Conservation (phyloP, 2,113 vertebrate genomes). For the Sphaerodactylus townsendi region DNA sequence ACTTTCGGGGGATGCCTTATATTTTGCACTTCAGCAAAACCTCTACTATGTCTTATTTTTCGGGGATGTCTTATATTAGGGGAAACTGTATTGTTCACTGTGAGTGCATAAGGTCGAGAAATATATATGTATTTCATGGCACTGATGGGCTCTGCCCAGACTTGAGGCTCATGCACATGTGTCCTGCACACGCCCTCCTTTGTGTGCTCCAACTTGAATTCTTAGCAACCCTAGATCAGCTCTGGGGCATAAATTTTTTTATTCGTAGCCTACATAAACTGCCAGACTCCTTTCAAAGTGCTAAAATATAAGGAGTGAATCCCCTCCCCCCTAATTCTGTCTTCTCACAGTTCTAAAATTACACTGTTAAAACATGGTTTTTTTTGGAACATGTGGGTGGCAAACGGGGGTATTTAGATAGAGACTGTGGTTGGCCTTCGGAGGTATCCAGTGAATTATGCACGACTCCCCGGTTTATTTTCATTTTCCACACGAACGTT, state of each 20-base stretch:
- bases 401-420: background rate
- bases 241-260: conserved; percentile 55
- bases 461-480: too few relatives aligned
- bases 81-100: too few relatives aligned
- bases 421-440: background rate
- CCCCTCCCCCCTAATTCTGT: background rate
- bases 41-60: too few relatives aligned
- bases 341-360: conserved; percentile 5
- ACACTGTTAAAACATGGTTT: conserved; percentile 12
- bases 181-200: background rate
- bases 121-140: too few relatives aligned
- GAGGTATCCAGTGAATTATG: too few relatives aligned
- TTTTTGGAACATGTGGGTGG: background rate
- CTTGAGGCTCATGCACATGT: background rate
- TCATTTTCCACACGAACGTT: too few relatives aligned
- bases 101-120: too few relatives aligned
- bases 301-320: conserved; percentile 23
- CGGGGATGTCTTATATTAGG: too few relatives aligned
- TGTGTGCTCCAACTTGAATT: conserved; percentile 39
- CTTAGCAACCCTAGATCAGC: conserved; percentile 37
- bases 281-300: conserved; percentile 33
- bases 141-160: background rate
- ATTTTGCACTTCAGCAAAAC: too few relatives aligned
- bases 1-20: too few relatives aligned
- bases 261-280: conserved; percentile 46